phyloP scores from a whole-genome alignment of 1,140 invertebrate species.

The Drosophila melanica region DNA sequence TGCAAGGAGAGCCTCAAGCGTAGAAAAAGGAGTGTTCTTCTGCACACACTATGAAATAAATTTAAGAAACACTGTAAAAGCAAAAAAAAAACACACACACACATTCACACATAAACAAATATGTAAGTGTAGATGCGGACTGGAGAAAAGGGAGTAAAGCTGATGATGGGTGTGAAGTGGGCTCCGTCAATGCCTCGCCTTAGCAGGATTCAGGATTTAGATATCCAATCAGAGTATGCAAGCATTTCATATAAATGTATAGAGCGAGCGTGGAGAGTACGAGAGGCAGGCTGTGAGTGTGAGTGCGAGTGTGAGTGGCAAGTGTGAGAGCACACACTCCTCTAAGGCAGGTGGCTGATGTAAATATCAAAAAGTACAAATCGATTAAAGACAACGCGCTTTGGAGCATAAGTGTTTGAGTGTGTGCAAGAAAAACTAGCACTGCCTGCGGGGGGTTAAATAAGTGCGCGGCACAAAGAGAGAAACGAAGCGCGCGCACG shows the following conservation, averaged over 20 bases:
- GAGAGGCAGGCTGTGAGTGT: constrained; percentile 15
- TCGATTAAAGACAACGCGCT: constrained; percentile 76
- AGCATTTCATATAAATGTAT: constrained; percentile 62
- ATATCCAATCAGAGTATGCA: constrained; percentile 79
- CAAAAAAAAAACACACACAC: constrained; percentile 46
- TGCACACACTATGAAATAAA: constrained; percentile 69
- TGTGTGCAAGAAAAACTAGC: constrained; percentile 48
- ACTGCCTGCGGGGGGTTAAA: constrained; percentile 57
- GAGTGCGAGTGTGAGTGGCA: not conserved
- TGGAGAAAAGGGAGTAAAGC: constrained; percentile 68
- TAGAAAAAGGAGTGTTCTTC: constrained; percentile 19
- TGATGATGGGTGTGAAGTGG: constrained; percentile 44
- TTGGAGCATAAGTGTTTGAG: constrained; percentile 51
- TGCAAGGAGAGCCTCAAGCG: constrained; percentile 1
- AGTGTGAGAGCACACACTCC: constrained; percentile 10
- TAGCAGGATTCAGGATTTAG: constrained; percentile 76
- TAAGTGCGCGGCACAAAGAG: constrained; percentile 36
- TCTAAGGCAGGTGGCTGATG: constrained; percentile 43
- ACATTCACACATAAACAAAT: constrained; percentile 13
- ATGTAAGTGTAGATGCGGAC: constrained; percentile 20
- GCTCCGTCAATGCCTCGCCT: constrained; percentile 39
- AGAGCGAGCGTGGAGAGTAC: constrained; percentile 32
- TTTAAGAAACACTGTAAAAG: constrained; percentile 76
- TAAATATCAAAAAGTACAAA: constrained; percentile 82
- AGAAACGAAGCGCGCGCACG: constrained; percentile 35